These are phyloP conservation scores for Cephonodes hylas DNA, from an alignment of 2,888 invertebrate genomes.

Conservation along the genomic window DNA sequence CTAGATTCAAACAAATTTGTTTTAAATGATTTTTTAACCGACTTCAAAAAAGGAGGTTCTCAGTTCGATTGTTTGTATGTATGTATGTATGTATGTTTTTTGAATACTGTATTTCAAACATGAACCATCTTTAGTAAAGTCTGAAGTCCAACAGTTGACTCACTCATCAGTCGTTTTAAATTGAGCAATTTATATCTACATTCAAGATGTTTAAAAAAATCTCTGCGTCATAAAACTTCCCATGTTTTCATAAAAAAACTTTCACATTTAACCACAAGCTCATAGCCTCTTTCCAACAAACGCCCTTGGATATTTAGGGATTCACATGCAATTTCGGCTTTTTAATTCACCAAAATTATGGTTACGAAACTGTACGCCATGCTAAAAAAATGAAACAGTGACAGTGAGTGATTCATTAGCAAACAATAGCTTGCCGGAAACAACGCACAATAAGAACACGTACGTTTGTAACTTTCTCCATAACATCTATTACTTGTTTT, in stretches of 20 bases:
- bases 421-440: slow-evolving; percentile 66
- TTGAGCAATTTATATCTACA: background rate
- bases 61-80: too few relatives aligned
- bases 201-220: background rate
- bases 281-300: background rate
- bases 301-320: background rate
- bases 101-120: too few relatives aligned
- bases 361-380: background rate
- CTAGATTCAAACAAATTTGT: too few relatives aligned
- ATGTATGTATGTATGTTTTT: too few relatives aligned
- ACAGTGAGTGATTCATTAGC: slow-evolving; percentile 48
- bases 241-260: background rate
- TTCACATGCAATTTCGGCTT: background rate
- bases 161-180: background rate
- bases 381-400: slow-evolving; percentile 17
- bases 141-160: too few relatives aligned
- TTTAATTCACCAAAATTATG: background rate
- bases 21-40: too few relatives aligned
- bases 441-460: slow-evolving; percentile 37
- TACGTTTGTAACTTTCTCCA: slow-evolving; percentile 53
- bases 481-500: slow-evolving; percentile 6
- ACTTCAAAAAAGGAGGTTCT: too few relatives aligned
- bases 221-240: background rate
- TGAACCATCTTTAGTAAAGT: too few relatives aligned
- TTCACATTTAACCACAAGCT: background rate